These are phyloP conservation scores for Gerris lacustris DNA, from an alignment of 2,888 invertebrate genomes.

Conservation along the genomic window DNA sequence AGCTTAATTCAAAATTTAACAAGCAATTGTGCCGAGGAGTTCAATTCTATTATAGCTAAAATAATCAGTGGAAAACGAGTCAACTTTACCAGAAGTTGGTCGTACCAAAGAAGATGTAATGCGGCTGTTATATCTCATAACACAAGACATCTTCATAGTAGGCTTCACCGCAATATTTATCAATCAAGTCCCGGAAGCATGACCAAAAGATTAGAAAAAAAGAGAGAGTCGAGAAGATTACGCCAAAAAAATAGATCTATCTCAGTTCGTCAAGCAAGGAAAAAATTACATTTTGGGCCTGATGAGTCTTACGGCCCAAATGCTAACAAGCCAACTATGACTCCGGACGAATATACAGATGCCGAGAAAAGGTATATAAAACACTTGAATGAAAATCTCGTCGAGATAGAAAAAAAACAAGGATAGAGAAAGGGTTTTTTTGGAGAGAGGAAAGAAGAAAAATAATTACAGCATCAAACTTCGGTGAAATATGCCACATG, in stretches of 20 bases:
- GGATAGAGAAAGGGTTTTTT: background rate
- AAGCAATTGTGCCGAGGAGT: background rate
- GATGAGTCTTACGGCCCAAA: background rate
- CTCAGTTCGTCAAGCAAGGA: background rate
- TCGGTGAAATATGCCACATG: background rate
- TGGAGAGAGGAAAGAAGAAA: background rate
- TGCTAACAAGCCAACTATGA: background rate
- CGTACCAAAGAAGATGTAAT: constrained; percentile 12
- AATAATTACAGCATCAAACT: background rate
- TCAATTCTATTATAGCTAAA: background rate
- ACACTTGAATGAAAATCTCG: background rate
- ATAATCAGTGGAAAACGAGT: background rate
- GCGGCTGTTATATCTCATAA: constrained; percentile 15
- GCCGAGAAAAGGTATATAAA: background rate
- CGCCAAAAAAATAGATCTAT: background rate
- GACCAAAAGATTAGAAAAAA: background rate
- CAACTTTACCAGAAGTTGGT: background rate
- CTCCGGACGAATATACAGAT: background rate
- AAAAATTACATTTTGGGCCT: background rate
- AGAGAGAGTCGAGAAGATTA: background rate
- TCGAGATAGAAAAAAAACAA: background rate
- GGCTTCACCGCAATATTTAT: constrained; percentile 13
- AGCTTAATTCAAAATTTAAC: too few species aligned
- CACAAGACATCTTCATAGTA: constrained; percentile 7
- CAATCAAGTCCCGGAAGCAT: constrained; percentile 14